Conservation (phyloP, 1,140 invertebrate species). For the Pentalonia nigronervosa region DNA sequence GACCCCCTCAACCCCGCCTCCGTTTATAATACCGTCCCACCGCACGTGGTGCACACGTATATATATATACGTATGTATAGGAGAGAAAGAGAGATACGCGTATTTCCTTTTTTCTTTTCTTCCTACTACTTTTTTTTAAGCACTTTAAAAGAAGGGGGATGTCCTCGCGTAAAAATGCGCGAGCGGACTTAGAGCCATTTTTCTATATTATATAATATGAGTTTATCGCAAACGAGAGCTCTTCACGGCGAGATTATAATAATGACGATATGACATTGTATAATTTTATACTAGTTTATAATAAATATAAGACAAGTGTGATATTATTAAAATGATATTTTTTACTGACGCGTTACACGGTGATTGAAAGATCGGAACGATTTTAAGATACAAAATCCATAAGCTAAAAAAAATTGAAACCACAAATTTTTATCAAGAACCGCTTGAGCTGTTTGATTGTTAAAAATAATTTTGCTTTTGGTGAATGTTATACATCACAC, state of each 20-base stretch:
- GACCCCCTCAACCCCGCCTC: slow-evolving; percentile 24
- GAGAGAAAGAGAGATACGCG: neutral
- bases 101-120: slow-evolving; percentile 29
- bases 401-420: neutral
- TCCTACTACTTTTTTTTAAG: neutral
- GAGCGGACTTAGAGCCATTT: neutral
- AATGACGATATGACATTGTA: neutral
- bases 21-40: neutral
- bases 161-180: neutral
- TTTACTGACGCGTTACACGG: neutral
- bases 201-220: neutral
- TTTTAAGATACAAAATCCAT: neutral
- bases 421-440: neutral
- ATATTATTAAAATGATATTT: neutral
- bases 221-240: neutral
- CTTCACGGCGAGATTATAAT: neutral
- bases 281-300: neutral
- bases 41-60: slow-evolving; percentile 38
- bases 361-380: neutral
- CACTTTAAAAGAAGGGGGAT: too few relatives aligned
- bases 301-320: neutral
- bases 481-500: too few relatives aligned
- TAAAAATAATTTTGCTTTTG: too few relatives aligned
- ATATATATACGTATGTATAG: neutral
- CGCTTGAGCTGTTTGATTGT: too few relatives aligned